Conservation (phyloP, 1,140 invertebrate genomes). For the Caerostris extrusa region DNA sequence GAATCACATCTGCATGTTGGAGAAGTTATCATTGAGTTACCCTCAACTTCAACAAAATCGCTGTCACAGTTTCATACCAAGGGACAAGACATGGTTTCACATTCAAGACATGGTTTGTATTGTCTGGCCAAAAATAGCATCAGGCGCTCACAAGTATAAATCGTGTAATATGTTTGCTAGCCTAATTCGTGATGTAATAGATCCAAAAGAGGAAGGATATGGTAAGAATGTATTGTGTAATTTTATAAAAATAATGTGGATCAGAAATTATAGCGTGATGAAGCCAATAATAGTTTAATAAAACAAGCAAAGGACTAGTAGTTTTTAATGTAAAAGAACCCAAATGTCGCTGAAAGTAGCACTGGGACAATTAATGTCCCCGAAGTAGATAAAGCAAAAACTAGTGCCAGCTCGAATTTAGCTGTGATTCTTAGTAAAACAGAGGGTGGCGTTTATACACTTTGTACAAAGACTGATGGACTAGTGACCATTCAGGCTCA, state of each 20-base stretch:
- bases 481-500: no score
- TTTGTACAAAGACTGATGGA: conserved; percentile 71
- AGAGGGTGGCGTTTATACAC: conserved; percentile 74
- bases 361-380: conserved; percentile 74
- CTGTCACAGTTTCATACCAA: conserved; percentile 55
- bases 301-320: conserved; percentile 62
- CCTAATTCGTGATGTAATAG: conserved; percentile 73
- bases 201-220: conserved; percentile 59
- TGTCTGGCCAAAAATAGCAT: neutral
- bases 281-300: conserved; percentile 72
- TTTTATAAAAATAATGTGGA: conserved; percentile 76
- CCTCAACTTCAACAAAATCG: conserved; percentile 73
- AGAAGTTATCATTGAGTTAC: conserved; percentile 72
- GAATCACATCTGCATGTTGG: conserved; percentile 73
- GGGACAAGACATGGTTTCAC: no score
- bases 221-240: conserved; percentile 75
- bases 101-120: neutral
- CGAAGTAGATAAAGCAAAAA: conserved; percentile 68
- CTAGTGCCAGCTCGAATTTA: conserved; percentile 57
- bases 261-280: conserved; percentile 66
- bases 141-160: conserved; percentile 75
- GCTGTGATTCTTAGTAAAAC: conserved; percentile 72
- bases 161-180: conserved; percentile 75
- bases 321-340: conserved; percentile 71
- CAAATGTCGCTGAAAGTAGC: conserved; percentile 52